Evolutionary conservation across 2,113 vertebrate genomes (phyloP).

Genomic region (Clarias magur): DNA sequence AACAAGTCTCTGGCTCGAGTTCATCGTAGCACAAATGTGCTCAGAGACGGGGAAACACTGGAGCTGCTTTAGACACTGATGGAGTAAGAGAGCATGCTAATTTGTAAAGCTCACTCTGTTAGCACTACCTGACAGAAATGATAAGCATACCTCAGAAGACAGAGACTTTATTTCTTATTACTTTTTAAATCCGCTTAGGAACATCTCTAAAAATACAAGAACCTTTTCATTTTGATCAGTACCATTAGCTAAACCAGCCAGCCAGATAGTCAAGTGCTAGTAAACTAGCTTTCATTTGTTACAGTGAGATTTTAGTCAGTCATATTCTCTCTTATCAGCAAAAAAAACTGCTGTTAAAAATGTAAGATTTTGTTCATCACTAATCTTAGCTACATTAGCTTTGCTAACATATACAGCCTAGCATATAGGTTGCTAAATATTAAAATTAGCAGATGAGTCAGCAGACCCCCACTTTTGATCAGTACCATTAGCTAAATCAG

Average conservation of each 20-base stretch:
- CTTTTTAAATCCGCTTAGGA: background rate
- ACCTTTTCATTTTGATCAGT: background rate
- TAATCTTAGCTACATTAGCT: background rate
- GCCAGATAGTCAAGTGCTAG: too few species aligned
- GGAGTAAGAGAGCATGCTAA: background rate
- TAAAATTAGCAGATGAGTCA: background rate
- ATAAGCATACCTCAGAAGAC: background rate
- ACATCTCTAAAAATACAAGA: background rate
- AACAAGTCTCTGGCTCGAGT: constrained; percentile 22
- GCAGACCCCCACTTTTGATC: background rate
- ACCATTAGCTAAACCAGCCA: background rate
- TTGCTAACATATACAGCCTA: background rate
- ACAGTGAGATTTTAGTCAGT: too few species aligned
- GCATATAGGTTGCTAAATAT: background rate
- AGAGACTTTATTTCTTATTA: background rate
- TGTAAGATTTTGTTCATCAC: background rate
- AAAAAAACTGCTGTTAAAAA: too few species aligned
- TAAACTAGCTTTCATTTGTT: too few species aligned
- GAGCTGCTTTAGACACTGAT: background rate
- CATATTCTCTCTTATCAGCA: too few species aligned
- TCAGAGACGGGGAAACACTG: constrained; percentile 12
- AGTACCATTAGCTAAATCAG: background rate
- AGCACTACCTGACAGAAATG: constrained; percentile 4
- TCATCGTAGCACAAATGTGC: constrained; percentile 46
- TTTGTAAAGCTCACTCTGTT: constrained; percentile 16